Evolutionary conservation across 2,797 vertebrate species (phyloP).

Genomic region (Distichodus sexfasciatus): DNA sequence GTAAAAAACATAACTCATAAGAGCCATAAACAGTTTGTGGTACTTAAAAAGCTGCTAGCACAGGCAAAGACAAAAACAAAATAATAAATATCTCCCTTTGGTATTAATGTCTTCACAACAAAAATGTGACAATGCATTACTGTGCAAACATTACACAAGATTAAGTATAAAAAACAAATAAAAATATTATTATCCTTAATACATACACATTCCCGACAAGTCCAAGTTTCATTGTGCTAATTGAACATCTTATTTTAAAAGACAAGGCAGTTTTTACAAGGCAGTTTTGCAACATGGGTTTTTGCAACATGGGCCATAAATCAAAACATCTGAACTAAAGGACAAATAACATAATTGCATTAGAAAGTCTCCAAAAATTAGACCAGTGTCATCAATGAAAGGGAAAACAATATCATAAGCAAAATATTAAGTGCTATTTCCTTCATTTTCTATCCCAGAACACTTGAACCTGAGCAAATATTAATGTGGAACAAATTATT

Average conservation of each 20-base stretch:
- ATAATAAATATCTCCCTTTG: no score
- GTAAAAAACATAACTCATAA: neutral
- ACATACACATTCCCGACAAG: neutral
- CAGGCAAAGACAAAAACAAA: no score
- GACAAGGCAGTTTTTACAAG: neutral
- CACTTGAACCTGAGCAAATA: neutral
- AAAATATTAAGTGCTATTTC: neutral
- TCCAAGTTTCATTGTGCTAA: neutral
- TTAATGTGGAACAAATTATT: no score
- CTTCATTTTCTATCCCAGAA: neutral
- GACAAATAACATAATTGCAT: constrained; percentile 5
- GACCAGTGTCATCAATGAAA: neutral
- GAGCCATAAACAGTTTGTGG: neutral
- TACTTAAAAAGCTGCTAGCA: no score
- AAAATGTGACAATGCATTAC: no score
- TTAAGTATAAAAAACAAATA: neutral
- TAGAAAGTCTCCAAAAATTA: constrained; percentile 12
- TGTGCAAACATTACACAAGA: neutral
- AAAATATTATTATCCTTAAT: neutral
- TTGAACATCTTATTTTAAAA: neutral
- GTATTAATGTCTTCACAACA: no score
- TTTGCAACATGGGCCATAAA: neutral
- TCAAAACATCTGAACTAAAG: neutral
- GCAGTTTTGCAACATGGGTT: no score
- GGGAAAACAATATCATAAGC: neutral